These are phyloP conservation scores for Halocynthia roretzi DNA, from an alignment of 23 tunicate genomes.

Conservation along the genomic window DNA sequence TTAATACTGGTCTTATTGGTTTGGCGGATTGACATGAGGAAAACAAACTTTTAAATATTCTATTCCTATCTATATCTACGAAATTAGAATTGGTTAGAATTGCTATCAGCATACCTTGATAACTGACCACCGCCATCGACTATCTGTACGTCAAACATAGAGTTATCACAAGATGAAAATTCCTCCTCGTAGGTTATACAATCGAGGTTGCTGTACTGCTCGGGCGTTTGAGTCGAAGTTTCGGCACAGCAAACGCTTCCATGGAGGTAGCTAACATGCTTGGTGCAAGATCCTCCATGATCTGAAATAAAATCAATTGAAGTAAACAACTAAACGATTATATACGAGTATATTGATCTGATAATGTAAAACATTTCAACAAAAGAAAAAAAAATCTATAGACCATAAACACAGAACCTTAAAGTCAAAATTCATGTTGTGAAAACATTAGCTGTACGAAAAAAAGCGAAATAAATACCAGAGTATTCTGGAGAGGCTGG, in stretches of 20 bases:
- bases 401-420: not conserved
- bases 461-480: not conserved
- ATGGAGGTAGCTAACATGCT: not conserved
- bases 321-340: no score
- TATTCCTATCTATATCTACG: no score
- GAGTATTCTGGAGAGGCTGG: not conserved
- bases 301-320: no score
- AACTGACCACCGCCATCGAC: not conserved
- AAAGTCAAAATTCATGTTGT: not conserved
- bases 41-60: no score
- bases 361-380: no score
- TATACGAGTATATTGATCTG: no score
- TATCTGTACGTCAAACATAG: not conserved
- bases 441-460: no score
- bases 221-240: conserved; percentile 15
- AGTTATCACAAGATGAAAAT: conserved; percentile 15
- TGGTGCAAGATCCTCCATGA: not conserved
- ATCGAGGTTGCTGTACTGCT: not conserved
- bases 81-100: not conserved
- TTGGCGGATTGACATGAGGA: no score
- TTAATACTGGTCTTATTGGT: no score
- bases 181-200: conserved; percentile 2
- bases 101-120: not conserved
- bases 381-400: no score
- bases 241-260: not conserved